Conservation (phyloP, 1,140 invertebrate species). For the Pachypeltis micranthus region DNA sequence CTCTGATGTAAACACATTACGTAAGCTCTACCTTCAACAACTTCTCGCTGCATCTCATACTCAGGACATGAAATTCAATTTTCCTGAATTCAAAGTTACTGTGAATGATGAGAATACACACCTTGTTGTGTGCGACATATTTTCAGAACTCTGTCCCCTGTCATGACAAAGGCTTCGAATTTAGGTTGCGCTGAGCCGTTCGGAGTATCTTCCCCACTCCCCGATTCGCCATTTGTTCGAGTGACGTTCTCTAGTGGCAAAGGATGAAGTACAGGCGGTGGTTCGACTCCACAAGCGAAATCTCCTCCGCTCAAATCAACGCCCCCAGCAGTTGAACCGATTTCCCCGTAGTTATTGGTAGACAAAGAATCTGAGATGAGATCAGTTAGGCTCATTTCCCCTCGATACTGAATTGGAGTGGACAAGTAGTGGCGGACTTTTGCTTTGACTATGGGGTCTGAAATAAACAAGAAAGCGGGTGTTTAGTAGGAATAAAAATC, state of each 20-base stretch:
- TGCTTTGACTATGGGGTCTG: conserved; percentile 75
- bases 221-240: conserved; percentile 20
- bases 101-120: too few relatives aligned
- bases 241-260: conserved; percentile 24
- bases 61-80: too few relatives aligned
- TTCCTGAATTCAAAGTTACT: too few relatives aligned
- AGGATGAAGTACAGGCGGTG: conserved; percentile 16
- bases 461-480: conserved; percentile 36
- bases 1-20: too few relatives aligned
- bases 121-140: conserved; percentile 63
- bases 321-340: neutral
- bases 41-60: too few relatives aligned
- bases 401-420: conserved; percentile 30
- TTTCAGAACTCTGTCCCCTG: conserved; percentile 88
- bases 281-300: neutral
- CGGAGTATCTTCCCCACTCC: neutral
- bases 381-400: conserved; percentile 17
- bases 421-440: conserved; percentile 62
- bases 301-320: neutral
- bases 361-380: conserved; percentile 9
- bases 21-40: too few relatives aligned
- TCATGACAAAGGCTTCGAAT: conserved; percentile 94
- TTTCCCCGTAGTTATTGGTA: neutral
- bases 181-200: conserved; percentile 32
- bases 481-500: too few relatives aligned